These are phyloP conservation scores for Monodelphis domestica DNA, from an alignment of 2,797 vertebrate species.

Conservation along the genomic window DNA sequence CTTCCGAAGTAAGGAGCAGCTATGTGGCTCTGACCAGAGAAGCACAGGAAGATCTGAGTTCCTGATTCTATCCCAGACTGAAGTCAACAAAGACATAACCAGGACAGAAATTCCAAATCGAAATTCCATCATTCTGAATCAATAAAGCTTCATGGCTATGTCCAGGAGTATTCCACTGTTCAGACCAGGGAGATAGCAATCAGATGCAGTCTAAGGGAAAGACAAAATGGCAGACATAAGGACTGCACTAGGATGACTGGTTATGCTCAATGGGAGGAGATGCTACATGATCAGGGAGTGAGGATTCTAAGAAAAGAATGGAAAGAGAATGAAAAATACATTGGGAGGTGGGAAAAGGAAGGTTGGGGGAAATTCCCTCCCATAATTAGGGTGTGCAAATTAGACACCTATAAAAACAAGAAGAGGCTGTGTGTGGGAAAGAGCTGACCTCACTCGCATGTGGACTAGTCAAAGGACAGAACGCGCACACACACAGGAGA, in stretches of 20 bases:
- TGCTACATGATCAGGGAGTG: not conserved
- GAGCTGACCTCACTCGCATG: not conserved
- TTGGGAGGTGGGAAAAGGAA: not conserved
- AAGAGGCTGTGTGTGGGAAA: not conserved
- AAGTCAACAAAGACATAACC: no score
- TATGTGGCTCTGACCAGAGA: no score
- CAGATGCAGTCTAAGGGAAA: not conserved
- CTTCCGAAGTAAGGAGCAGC: no score
- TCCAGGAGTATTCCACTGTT: not conserved
- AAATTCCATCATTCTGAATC: not conserved
- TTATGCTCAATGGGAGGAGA: not conserved
- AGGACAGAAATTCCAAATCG: not conserved
- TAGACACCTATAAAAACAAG: not conserved
- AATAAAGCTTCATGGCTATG: not conserved
- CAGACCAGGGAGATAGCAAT: not conserved
- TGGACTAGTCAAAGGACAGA: not conserved
- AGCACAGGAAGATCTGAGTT: no score
- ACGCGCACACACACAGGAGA: not conserved
- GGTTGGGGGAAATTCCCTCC: not conserved
- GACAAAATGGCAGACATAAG: not conserved
- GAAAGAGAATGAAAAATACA: not conserved
- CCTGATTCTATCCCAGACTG: no score
- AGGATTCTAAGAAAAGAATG: not conserved
- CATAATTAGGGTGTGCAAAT: not conserved
- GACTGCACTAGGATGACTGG: no score